phyloP scores from a whole-genome alignment of 1,140 invertebrate species.

The Zaprionus ghesquierei region DNA sequence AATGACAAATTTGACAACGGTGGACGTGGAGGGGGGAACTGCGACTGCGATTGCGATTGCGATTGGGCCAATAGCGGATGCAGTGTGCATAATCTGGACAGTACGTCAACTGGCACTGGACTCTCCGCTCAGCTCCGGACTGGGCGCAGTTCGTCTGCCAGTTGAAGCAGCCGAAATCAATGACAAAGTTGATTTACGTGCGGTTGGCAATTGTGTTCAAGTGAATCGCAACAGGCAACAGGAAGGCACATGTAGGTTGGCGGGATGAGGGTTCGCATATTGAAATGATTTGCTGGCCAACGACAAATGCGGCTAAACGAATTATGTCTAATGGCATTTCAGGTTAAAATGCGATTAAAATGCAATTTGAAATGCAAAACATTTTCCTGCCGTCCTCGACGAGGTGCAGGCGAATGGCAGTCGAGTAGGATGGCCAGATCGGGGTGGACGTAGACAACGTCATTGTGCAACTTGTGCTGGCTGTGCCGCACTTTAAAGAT shows the following conservation, averaged over 20 bases:
- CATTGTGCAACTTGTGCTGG: conserved; percentile 3
- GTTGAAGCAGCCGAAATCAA: conserved; percentile 61
- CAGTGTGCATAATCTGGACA: conserved; percentile 68
- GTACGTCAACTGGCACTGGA: conserved; percentile 37
- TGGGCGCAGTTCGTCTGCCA: conserved; percentile 27
- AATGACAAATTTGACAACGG: conserved; percentile 72
- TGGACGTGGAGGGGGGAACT: too few relatives aligned
- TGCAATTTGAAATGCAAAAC: conserved; percentile 81
- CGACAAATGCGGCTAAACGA: conserved; percentile 78
- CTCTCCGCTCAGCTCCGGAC: background rate
- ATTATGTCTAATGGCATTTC: conserved; percentile 81
- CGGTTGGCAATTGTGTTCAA: conserved; percentile 70
- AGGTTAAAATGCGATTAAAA: conserved; percentile 81
- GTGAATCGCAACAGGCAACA: conserved; percentile 38
- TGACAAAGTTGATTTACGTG: conserved; percentile 79
- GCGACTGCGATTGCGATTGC: conserved; percentile 1
- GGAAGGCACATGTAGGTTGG: conserved; percentile 9
- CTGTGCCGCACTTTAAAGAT: conserved; percentile 53
- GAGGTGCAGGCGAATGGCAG: background rate
- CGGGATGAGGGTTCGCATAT: conserved; percentile 55
- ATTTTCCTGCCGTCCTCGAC: conserved; percentile 38
- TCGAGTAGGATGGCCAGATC: background rate
- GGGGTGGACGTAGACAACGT: background rate
- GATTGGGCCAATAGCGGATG: conserved; percentile 24
- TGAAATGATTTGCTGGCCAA: conserved; percentile 69